Evolutionary conservation across 1,140 invertebrate genomes (phyloP).

Genomic region (Drosophila littoralis): DNA sequence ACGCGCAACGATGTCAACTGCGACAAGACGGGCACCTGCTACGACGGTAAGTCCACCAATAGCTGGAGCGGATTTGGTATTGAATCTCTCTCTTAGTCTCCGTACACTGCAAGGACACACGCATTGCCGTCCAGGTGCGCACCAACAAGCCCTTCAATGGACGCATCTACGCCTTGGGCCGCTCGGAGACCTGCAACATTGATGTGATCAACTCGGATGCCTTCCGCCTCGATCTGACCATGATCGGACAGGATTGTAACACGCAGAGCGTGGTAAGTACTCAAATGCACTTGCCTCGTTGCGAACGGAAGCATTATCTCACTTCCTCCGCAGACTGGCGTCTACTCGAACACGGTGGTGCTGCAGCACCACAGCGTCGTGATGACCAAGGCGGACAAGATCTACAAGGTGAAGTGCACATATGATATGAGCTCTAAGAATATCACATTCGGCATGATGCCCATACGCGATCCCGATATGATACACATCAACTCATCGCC

Average conservation of each 20-base stretch:
- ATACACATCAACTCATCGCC: slow-evolving; percentile 97
- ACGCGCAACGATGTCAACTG: slow-evolving; percentile 93
- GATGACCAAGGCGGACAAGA: slow-evolving; percentile 98
- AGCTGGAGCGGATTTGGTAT: too few species aligned
- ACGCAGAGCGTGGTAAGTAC: slow-evolving; percentile 94
- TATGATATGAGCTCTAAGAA: slow-evolving; percentile 98
- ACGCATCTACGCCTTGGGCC: slow-evolving; percentile 95
- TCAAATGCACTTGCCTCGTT: too few species aligned
- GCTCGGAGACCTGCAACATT: slow-evolving; percentile 97
- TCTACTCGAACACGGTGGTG: slow-evolving; percentile 97
- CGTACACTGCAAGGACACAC: slow-evolving; percentile 96
- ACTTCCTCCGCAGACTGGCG: slow-evolving; percentile 90
- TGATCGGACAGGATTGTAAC: slow-evolving; percentile 97
- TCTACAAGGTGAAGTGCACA: slow-evolving; percentile 98
- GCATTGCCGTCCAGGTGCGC: slow-evolving; percentile 95
- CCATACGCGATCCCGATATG: slow-evolving; percentile 96
- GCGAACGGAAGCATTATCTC: too few species aligned
- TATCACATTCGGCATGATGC: slow-evolving; percentile 98
- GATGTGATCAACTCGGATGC: slow-evolving; percentile 96
- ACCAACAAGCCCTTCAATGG: slow-evolving; percentile 98
- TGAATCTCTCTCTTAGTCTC: slow-evolving; percentile 88
- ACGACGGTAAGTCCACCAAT: slow-evolving; percentile 89
- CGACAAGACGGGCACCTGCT: slow-evolving; percentile 97
- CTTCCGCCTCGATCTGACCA: slow-evolving; percentile 95
- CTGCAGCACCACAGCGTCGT: slow-evolving; percentile 98